These are phyloP conservation scores for Percina caprodes DNA, from an alignment of 2,113 vertebrate genomes.

Conservation along the genomic window DNA sequence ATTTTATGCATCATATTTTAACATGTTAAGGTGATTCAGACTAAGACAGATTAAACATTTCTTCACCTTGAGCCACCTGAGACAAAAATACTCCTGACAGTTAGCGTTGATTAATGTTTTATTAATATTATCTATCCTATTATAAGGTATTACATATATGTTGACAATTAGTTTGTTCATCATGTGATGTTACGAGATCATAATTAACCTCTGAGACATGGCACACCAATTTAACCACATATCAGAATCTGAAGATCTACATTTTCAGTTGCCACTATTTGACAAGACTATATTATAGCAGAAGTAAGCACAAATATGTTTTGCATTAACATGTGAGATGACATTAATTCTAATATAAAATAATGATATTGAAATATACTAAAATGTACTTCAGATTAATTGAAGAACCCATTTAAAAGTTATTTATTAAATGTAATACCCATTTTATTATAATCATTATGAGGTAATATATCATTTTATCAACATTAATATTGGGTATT, in stretches of 20 bases:
- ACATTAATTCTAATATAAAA: neutral
- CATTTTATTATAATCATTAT: neutral
- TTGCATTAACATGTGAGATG: neutral
- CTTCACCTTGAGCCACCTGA: neutral
- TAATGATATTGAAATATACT: neutral
- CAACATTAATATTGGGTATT: neutral
- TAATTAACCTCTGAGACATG: neutral
- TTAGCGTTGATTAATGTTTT: neutral
- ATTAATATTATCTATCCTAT: neutral
- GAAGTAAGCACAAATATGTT: neutral
- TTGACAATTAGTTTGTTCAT: neutral
- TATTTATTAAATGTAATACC: neutral
- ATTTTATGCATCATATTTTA: constrained; percentile 13
- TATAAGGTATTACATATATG: neutral
- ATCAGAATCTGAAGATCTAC: neutral
- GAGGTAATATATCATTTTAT: neutral
- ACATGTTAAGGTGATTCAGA: neutral
- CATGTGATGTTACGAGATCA: neutral
- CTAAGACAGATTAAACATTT: neutral
- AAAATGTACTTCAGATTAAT: neutral
- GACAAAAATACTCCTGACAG: neutral
- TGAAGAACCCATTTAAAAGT: neutral
- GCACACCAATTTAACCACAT: neutral
- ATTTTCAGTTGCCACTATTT: neutral
- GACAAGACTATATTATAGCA: neutral